phyloP scores from a whole-genome alignment of 37 sponge, comb jelly and placozoan genomes.

The Theonella swinhoei region DNA sequence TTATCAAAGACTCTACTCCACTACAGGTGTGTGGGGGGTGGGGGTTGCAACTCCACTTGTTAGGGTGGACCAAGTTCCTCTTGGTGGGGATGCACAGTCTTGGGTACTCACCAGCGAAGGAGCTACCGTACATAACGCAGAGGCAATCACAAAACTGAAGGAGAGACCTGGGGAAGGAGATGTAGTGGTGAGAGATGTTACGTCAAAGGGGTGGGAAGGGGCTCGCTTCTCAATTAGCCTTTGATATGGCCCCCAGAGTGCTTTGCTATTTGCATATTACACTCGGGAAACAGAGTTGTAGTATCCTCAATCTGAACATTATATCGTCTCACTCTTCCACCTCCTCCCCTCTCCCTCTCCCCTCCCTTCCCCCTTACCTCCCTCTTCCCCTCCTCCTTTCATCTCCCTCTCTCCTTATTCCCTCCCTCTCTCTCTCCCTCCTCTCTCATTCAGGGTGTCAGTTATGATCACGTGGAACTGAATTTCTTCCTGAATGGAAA shows the following conservation, averaged over 20 bases:
- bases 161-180: slow-evolving; percentile 87
- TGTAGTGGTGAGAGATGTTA: slow-evolving; percentile 77
- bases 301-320: neutral
- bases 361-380: neutral
- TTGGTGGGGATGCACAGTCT: slow-evolving; percentile 79
- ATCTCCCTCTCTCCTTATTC: slow-evolving; percentile 1
- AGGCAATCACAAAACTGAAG: slow-evolving; percentile 63
- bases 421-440: slow-evolving; percentile 8
- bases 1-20: neutral
- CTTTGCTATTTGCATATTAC: no score
- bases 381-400: neutral
- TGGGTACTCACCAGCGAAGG: slow-evolving; percentile 93
- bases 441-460: slow-evolving; percentile 65
- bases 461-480: slow-evolving; percentile 96
- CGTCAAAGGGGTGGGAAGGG: no score
- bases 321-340: neutral
- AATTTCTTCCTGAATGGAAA: slow-evolving; percentile 97
- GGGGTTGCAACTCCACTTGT: slow-evolving; percentile 86
- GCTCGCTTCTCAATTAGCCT: no score
- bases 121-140: slow-evolving; percentile 79
- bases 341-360: neutral
- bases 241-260: no score
- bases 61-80: slow-evolving; percentile 83
- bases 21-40: slow-evolving; percentile 95
- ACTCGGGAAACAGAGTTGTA: no score